Evolutionary conservation across 2,888 invertebrate genomes (phyloP), one percentile per base, ranked within the genome.

Genomic region (Plagiodera versicolora): DNA sequence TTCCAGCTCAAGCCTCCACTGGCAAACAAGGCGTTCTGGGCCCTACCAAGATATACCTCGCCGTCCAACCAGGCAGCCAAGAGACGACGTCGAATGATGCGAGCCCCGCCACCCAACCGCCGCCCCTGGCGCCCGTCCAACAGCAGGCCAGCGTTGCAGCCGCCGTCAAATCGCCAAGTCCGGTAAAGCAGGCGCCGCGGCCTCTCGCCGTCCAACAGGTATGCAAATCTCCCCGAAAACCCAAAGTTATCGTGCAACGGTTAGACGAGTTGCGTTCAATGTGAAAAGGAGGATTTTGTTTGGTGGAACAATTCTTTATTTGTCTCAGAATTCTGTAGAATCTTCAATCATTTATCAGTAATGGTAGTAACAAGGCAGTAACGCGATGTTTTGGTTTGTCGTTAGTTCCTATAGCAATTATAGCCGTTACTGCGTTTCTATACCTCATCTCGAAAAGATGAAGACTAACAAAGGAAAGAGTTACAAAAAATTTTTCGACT

Each of bases 11-110:
- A 89, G 92, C 92, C 70, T 88, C 90, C 3, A 91, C 90, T 16
- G 93, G 92, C 44, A 92, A 92, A 77, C 90, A 91, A 77, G 92
- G 92, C 45, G 91, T 92, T 70, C 79, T 93, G 64, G 93, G 92
- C 2, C 93, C 93, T 9, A 90, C 92, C 9, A 93, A 92, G 81
- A 91, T 93, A 75, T 93, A 92, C 76, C 80, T 94, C 61, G 92
- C 92, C 0, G 92, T 93, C 56, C 92, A 92, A 75, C 92, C 93
- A n/a, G 81, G 87, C 53, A 78, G 80, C 61, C 70, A 39, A 39
- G 39, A 39, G 14, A 14, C 39, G 39, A 11, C 32, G 32, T 11
- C 32, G 32, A 10, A 9, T 8, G 28, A 28, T 6, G 5, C 28
- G 28, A 9, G 16, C n/a, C 32, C 39, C 16, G 63, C 69, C 19